A percentile compares a stretch with the other conserved stretches of the same genome.
Conservation (phyloP, 2,113 vertebrate genomes). For the Otolemur garnettii region DNA sequence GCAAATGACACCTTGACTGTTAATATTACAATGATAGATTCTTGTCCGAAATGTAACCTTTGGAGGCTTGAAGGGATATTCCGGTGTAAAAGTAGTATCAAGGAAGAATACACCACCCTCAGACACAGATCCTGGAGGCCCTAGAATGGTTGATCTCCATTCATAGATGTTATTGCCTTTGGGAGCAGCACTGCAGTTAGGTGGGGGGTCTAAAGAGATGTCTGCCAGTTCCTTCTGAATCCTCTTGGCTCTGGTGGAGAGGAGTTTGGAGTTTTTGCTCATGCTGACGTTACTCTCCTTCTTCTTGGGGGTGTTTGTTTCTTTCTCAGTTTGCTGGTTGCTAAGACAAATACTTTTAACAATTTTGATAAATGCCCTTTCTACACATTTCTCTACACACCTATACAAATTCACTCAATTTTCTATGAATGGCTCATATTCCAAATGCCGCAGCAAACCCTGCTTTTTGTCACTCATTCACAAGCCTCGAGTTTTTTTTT, state of each 20-base stretch:
- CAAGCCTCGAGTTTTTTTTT: background rate
- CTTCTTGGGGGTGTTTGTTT: conserved; percentile 93
- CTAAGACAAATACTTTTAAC: background rate
- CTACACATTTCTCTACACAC: background rate
- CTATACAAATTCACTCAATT: background rate
- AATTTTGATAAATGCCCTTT: conserved; percentile 5
- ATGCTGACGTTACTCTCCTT: conserved; percentile 97
- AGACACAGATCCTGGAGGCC: too few species aligned
- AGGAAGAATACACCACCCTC: too few species aligned
- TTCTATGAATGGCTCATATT: background rate
- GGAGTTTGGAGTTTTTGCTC: conserved; percentile 98
- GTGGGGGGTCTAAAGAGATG: too few species aligned
- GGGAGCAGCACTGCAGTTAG: too few species aligned
- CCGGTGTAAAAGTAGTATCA: too few species aligned
- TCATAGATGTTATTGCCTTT: too few species aligned
- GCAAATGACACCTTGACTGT: too few species aligned
- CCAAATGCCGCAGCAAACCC: background rate
- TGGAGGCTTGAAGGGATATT: too few species aligned
- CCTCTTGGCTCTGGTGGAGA: conserved; percentile 98
- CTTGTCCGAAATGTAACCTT: too few species aligned
- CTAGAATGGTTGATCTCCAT: too few species aligned
- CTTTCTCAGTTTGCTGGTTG: conserved; percentile 92
- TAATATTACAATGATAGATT: too few species aligned
- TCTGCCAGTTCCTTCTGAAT: too few species aligned
- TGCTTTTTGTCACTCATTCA: background rate